These are phyloP conservation scores for Piezodorus guildinii DNA, from an alignment of 1,140 invertebrate genomes.

Conservation along the genomic window DNA sequence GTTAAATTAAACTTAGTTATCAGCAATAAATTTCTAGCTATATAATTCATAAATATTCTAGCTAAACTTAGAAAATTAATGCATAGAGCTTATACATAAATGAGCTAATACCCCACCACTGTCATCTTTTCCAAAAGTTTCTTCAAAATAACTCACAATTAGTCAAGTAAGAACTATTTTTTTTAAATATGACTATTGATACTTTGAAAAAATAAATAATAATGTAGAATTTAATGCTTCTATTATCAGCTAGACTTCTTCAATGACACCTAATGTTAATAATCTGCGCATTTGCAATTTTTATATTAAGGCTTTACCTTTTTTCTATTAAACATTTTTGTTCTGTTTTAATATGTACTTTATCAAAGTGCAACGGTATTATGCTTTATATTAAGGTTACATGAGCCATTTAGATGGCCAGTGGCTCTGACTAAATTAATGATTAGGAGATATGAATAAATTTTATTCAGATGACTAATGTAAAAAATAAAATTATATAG, in stretches of 20 bases:
- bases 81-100: too few species aligned
- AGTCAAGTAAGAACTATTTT: not conserved
- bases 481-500: too few species aligned
- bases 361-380: conserved; percentile 21
- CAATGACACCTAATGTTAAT: not conserved
- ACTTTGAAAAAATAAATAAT: not conserved
- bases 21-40: not conserved
- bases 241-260: not conserved
- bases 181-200: not conserved
- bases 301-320: conserved; percentile 1
- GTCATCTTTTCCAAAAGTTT: not conserved
- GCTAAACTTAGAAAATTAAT: not conserved
- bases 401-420: conserved; percentile 1
- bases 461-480: not conserved
- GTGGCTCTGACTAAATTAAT: not conserved
- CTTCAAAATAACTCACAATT: not conserved
- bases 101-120: not conserved
- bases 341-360: conserved; percentile 17
- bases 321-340: not conserved
- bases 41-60: not conserved
- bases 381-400: conserved; percentile 20
- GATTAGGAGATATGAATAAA: not conserved
- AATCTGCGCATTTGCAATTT: not conserved
- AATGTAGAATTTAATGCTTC: not conserved
- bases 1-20: not conserved